Percentiles rank a stretch among this genome's conserved stretches.
These are phyloP conservation scores for Phylloscopus trochiloides DNA, from an alignment of 2,113 vertebrate genomes.

Conservation along the genomic window DNA sequence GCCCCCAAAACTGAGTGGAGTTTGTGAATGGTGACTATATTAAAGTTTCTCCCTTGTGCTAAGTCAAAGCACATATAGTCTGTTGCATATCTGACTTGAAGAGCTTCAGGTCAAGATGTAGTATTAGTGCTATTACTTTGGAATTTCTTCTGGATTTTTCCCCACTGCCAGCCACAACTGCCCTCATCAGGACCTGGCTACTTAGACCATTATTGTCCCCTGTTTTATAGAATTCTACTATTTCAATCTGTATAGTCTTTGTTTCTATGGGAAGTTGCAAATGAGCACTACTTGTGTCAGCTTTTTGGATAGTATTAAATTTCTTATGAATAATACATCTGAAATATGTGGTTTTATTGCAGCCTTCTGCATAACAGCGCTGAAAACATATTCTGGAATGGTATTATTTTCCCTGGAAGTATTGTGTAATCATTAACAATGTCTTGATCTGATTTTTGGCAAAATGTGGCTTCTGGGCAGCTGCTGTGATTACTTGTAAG, in stretches of 20 bases:
- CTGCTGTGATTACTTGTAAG: background rate
- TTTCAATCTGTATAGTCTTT: background rate
- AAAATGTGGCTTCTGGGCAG: background rate
- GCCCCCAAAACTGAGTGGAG: background rate
- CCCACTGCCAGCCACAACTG: background rate
- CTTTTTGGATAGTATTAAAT: background rate
- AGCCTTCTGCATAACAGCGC: background rate
- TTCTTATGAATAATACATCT: slow-evolving; percentile 33
- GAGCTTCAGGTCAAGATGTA: background rate
- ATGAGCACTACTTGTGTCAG: background rate
- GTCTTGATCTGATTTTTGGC: background rate
- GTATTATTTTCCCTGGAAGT: background rate
- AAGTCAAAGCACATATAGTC: background rate
- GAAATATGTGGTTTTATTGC: background rate
- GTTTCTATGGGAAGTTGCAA: background rate
- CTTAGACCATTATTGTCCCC: background rate
- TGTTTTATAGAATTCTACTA: background rate
- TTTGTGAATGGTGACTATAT: background rate
- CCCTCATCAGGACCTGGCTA: background rate
- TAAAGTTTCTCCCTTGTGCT: background rate
- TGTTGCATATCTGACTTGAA: background rate
- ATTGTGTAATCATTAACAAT: background rate
- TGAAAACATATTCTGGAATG: background rate
- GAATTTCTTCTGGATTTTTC: background rate
- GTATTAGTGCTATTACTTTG: background rate